Percentiles rank a stretch among this genome's conserved stretches.
These are phyloP conservation scores for Leucania comma DNA, from an alignment of 2,888 invertebrate species.

Conservation along the genomic window DNA sequence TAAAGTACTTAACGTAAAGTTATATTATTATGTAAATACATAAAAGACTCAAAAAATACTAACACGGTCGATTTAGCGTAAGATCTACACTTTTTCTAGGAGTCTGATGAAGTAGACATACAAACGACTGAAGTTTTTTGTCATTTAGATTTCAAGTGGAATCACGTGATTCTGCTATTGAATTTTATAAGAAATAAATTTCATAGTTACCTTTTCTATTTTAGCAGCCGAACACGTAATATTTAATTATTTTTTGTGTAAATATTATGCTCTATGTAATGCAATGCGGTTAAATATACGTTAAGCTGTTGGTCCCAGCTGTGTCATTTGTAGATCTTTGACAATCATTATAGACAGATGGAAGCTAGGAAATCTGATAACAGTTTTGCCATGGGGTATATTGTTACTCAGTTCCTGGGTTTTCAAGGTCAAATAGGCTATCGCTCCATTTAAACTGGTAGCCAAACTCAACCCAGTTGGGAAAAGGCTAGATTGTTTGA, in stretches of 20 bases:
- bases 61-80: conserved; percentile 41
- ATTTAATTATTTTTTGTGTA: conserved; percentile 12
- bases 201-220: conserved; percentile 9
- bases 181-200: conserved; percentile 20
- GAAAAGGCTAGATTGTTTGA: too few relatives aligned
- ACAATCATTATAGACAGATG: too few relatives aligned
- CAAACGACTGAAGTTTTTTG: conserved; percentile 75
- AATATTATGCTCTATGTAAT: conserved; percentile 7
- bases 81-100: conserved; percentile 62
- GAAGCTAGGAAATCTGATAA: too few relatives aligned
- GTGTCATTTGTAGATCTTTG: too few relatives aligned
- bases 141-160: conserved; percentile 52
- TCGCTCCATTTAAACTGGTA: too few relatives aligned
- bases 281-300: background rate
- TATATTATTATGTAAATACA: conserved; percentile 44
- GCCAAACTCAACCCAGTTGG: too few relatives aligned
- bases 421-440: too few relatives aligned
- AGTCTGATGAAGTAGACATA: conserved; percentile 74
- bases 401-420: too few relatives aligned
- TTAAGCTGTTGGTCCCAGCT: too few relatives aligned
- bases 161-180: conserved; percentile 19
- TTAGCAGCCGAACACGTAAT: background rate
- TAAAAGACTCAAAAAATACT: conserved; percentile 42
- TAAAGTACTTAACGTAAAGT: conserved; percentile 23
- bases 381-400: too few relatives aligned